phyloP scores from a whole-genome alignment of 1,140 invertebrate species.

The Temnothorax curvispinosus region DNA sequence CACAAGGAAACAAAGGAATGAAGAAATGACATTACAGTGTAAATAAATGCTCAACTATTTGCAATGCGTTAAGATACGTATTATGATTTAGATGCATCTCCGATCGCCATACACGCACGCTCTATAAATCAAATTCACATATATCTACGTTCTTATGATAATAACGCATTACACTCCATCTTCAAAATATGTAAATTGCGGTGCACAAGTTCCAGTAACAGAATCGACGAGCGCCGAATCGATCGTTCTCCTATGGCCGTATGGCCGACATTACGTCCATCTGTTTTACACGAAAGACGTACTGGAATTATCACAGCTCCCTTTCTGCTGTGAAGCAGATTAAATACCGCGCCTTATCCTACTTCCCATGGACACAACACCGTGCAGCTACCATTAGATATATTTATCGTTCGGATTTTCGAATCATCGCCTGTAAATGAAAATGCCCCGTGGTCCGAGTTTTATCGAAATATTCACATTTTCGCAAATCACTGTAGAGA shows the following conservation, averaged over 20 bases:
- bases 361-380: conserved; percentile 27
- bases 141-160: conserved; percentile 1
- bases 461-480: background rate
- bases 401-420: background rate
- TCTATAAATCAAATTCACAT: conserved; percentile 5
- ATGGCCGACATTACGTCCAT: conserved; percentile 29
- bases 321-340: conserved; percentile 67
- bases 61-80: background rate
- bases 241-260: conserved; percentile 45
- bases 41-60: conserved; percentile 40
- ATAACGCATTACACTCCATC: background rate
- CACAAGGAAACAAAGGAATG: conserved; percentile 12
- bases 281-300: conserved; percentile 48
- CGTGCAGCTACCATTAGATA: conserved; percentile 35
- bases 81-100: conserved; percentile 11
- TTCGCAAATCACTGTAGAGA: background rate
- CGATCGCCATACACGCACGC: background rate
- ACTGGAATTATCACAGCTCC: conserved; percentile 68
- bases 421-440: conserved; percentile 38
- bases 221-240: conserved; percentile 19
- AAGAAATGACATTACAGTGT: background rate
- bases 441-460: background rate
- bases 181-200: conserved; percentile 28
- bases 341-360: conserved; percentile 58
- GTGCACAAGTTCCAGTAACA: conserved; percentile 38